These are phyloP conservation scores for Pelobates fuscus DNA, from an alignment of 2,113 vertebrate species.

Conservation along the genomic window DNA sequence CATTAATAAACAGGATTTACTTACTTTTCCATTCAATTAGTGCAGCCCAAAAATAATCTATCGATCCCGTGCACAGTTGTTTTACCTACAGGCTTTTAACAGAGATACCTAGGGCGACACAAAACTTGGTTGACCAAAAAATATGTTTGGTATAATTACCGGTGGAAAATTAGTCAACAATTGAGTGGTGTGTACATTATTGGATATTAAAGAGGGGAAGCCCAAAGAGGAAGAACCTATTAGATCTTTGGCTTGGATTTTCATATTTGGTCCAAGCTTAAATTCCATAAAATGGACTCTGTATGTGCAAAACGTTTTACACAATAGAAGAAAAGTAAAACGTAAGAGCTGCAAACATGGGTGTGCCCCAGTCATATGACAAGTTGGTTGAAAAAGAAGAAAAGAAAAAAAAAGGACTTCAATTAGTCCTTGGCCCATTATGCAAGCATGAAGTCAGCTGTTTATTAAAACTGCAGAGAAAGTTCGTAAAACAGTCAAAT, in stretches of 20 bases:
- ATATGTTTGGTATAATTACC: too few relatives aligned
- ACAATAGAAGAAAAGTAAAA: neutral
- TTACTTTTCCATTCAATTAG: too few relatives aligned
- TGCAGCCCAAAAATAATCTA: too few relatives aligned
- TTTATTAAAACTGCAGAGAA: too few relatives aligned
- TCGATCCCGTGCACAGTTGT: too few relatives aligned
- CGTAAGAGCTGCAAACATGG: neutral
- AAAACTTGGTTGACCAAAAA: too few relatives aligned
- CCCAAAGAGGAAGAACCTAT: slow-evolving; percentile 42
- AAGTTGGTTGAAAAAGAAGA: neutral
- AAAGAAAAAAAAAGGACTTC: neutral
- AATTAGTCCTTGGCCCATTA: slow-evolving; percentile 5
- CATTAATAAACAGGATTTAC: too few relatives aligned
- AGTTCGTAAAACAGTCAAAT: neutral
- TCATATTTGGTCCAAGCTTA: slow-evolving; percentile 37
- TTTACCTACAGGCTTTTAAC: neutral
- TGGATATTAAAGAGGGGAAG: slow-evolving; percentile 12
- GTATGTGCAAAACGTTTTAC: neutral
- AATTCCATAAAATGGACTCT: neutral
- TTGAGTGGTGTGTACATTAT: too few relatives aligned
- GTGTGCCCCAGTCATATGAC: too few relatives aligned
- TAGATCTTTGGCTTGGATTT: slow-evolving; percentile 47
- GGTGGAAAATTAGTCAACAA: too few relatives aligned
- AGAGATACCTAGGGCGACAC: too few relatives aligned
- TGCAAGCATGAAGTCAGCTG: neutral